Conservation (phyloP, 2,113 vertebrate species). For the Semicossyphus pulcher region DNA sequence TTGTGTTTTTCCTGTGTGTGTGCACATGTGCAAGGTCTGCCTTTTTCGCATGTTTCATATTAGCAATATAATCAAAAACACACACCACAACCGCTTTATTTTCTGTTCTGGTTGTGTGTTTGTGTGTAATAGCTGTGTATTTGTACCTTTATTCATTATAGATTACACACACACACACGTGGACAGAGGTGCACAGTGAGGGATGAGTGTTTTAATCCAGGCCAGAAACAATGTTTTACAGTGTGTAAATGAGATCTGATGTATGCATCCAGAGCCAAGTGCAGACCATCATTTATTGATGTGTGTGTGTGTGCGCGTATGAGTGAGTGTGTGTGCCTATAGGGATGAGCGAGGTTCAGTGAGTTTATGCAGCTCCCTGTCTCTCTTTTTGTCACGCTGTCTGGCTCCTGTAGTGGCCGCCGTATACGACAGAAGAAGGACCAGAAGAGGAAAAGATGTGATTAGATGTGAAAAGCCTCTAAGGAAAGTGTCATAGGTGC, state of each 20-base stretch:
- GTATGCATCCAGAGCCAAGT: constrained; percentile 45
- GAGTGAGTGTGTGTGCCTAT: constrained; percentile 31
- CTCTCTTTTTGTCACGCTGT: constrained; percentile 38
- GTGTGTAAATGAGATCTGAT: constrained; percentile 32
- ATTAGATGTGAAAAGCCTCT: constrained; percentile 69
- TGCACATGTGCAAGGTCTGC: background rate
- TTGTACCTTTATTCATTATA: constrained; percentile 28
- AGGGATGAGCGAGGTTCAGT: constrained; percentile 48
- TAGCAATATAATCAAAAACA: background rate
- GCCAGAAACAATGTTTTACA: constrained; percentile 18
- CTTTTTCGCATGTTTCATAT: constrained; percentile 28
- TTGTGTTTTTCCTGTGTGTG: constrained; percentile 18
- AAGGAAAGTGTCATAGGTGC: constrained; percentile 67
- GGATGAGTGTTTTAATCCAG: constrained; percentile 19
- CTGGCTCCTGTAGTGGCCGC: constrained; percentile 49
- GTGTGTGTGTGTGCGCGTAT: background rate
- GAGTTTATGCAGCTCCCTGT: constrained; percentile 58
- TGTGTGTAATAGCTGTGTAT: constrained; percentile 2
- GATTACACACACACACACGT: constrained; percentile 1
- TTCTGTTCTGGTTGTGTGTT: background rate
- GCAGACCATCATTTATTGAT: constrained; percentile 74
- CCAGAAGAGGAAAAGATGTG: constrained; percentile 38
- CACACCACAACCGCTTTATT: background rate
- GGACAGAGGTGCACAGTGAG: background rate
- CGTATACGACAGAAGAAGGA: constrained; percentile 16